A percentile compares a stretch with the other conserved stretches of the same genome.
Conservation (phyloP, 2,888 invertebrate genomes). For the Seladonia tumulorum region DNA sequence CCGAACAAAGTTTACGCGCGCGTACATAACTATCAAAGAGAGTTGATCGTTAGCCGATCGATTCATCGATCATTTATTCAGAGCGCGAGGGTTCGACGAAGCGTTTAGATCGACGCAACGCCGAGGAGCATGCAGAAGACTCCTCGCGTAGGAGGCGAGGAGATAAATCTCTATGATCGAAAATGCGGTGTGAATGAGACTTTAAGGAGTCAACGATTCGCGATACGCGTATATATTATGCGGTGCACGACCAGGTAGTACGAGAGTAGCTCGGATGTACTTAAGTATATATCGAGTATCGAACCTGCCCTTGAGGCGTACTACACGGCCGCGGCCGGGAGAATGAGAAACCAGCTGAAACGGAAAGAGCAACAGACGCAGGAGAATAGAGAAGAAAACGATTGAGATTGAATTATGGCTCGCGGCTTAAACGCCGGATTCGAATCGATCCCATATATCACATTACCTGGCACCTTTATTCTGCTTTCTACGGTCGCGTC, state of each 20-base stretch:
- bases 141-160: slow-evolving; percentile 2
- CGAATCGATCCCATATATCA: slow-evolving; percentile 76
- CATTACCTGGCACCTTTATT: slow-evolving; percentile 74
- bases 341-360: slow-evolving; percentile 21
- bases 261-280: slow-evolving; percentile 64
- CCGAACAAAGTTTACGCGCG: neutral
- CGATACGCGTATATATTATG: slow-evolving; percentile 57
- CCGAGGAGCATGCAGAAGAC: neutral
- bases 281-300: slow-evolving; percentile 67
- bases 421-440: slow-evolving; percentile 69
- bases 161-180: slow-evolving; percentile 41
- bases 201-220: slow-evolving; percentile 59
- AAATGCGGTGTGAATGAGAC: slow-evolving; percentile 51
- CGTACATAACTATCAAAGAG: neutral
- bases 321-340: slow-evolving; percentile 27
- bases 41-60: neutral
- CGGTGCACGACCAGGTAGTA: slow-evolving; percentile 52
- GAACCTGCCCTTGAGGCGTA: slow-evolving; percentile 64
- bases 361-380: slow-evolving; percentile 41
- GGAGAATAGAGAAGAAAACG: slow-evolving; percentile 54
- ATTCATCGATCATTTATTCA: slow-evolving; percentile 7
- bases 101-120: neutral
- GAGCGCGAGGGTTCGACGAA: neutral
- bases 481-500: slow-evolving; percentile 66
- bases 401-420: slow-evolving; percentile 70